These are phyloP conservation scores for Nothoprocta pentlandii DNA, from an alignment of 2,113 vertebrate species.

Conservation along the genomic window DNA sequence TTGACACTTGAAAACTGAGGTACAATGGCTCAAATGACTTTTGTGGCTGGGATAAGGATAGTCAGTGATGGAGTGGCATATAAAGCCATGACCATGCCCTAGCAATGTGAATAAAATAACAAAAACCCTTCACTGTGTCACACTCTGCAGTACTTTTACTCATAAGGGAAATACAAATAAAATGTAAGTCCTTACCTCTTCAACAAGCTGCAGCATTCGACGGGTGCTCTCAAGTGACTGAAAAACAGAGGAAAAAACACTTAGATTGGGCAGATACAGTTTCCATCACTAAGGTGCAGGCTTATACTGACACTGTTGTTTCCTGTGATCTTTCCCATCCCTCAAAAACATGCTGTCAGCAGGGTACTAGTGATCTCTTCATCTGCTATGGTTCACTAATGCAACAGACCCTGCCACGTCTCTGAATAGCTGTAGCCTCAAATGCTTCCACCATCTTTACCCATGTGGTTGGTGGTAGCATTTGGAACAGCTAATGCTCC, in stretches of 20 bases:
- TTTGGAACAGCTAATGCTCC: background rate
- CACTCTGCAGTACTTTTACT: background rate
- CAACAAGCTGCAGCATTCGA: slow-evolving; percentile 98
- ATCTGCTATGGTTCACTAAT: fast-evolving
- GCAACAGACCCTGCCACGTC: background rate
- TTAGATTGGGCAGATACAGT: background rate
- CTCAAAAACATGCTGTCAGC: background rate
- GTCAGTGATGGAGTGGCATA: fast-evolving
- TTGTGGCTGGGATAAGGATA: background rate
- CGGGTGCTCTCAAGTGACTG: slow-evolving; percentile 99
- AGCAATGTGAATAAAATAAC: background rate
- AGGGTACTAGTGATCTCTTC: background rate
- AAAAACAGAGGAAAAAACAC: background rate
- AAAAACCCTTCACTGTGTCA: background rate
- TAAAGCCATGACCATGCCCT: background rate
- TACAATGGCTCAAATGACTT: background rate
- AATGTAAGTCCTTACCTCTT: slow-evolving; percentile 89
- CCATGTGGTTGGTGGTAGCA: fast-evolving
- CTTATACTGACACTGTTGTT: background rate
- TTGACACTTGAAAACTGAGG: background rate
- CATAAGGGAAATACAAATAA: background rate
- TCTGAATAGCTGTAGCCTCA: background rate
- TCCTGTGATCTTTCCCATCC: background rate
- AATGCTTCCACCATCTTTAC: background rate
- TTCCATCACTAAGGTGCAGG: background rate